phyloP scores from a whole-genome alignment of 2,888 invertebrate species.

The Sepiola atlantica region DNA sequence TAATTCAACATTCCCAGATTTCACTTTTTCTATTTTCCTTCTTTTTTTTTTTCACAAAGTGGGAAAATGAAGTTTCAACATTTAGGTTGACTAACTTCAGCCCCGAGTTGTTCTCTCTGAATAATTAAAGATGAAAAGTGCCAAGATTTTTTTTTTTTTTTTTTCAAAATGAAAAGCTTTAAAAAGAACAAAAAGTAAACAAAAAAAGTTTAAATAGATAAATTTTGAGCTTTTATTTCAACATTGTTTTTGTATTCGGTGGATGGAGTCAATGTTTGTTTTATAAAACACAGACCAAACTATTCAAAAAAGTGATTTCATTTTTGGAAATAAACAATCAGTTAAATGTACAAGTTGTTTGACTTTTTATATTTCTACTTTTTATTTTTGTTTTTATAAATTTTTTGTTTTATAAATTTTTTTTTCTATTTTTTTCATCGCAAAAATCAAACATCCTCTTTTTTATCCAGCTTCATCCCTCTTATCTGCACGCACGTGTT shows the following conservation, averaged over 20 bases:
- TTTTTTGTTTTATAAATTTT: neutral
- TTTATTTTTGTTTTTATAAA: neutral
- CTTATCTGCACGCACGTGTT: no score
- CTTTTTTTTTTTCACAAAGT: neutral
- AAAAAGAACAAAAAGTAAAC: neutral
- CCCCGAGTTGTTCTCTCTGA: slow-evolving; percentile 32
- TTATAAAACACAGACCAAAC: slow-evolving; percentile 20
- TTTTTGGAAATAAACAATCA: slow-evolving; percentile 32
- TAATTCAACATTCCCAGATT: slow-evolving; percentile 18
- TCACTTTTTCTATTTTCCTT: neutral
- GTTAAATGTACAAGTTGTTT: neutral
- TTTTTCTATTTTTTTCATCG: no score
- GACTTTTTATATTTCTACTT: neutral
- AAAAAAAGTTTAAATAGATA: neutral
- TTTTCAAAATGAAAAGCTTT: slow-evolving; percentile 16
- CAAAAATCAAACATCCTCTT: no score
- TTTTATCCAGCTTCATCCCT: no score
- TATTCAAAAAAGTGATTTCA: neutral
- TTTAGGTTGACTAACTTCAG: neutral
- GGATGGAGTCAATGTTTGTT: slow-evolving; percentile 32
- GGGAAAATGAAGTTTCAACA: slow-evolving; percentile 18
- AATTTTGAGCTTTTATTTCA: neutral
- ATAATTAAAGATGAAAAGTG: neutral
- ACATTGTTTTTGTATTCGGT: neutral
- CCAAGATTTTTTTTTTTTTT: neutral